A percentile compares a stretch with the other conserved stretches of the same genome.
These are phyloP conservation scores for Pocillopora meandrina DNA, from an alignment of 92 coral and sea anemone species.

Conservation along the genomic window DNA sequence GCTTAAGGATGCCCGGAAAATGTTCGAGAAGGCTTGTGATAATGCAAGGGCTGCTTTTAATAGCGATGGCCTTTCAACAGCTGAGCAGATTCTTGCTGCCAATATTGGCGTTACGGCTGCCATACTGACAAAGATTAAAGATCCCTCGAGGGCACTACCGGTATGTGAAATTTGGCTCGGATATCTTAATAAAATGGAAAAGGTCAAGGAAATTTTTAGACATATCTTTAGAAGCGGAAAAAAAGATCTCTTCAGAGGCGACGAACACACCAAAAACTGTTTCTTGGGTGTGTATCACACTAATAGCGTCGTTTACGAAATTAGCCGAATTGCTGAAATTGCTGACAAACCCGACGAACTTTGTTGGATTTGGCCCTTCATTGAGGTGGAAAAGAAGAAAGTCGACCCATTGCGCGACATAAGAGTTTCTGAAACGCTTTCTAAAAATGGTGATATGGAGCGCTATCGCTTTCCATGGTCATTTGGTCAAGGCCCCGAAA, in stretches of 20 bases:
- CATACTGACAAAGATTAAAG: not conserved
- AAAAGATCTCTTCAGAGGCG: not conserved
- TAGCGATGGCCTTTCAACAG: not conserved
- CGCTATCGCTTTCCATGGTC: not conserved
- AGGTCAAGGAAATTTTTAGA: not conserved
- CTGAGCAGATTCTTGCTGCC: not conserved
- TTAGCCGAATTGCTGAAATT: slow-evolving; percentile 4
- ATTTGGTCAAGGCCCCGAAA: not conserved
- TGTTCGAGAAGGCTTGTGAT: not conserved
- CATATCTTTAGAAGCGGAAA: not conserved
- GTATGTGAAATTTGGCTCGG: not conserved
- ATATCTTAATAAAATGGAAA: not conserved
- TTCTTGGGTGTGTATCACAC: slow-evolving; percentile 24
- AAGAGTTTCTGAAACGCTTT: slow-evolving; percentile 2
- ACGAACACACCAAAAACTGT: not conserved
- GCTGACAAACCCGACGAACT: not conserved
- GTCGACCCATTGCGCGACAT: slow-evolving; percentile 28
- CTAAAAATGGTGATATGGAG: not conserved
- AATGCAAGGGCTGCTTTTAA: not conserved
- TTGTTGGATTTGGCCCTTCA: slow-evolving; percentile 15
- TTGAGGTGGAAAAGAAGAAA: not conserved
- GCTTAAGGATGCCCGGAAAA: not conserved
- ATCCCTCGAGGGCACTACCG: not conserved
- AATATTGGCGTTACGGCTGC: not conserved
- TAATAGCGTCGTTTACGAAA: slow-evolving; percentile 19